Evolutionary conservation across 1,140 invertebrate genomes (phyloP).

Genomic region (Drosophila suzukii): DNA sequence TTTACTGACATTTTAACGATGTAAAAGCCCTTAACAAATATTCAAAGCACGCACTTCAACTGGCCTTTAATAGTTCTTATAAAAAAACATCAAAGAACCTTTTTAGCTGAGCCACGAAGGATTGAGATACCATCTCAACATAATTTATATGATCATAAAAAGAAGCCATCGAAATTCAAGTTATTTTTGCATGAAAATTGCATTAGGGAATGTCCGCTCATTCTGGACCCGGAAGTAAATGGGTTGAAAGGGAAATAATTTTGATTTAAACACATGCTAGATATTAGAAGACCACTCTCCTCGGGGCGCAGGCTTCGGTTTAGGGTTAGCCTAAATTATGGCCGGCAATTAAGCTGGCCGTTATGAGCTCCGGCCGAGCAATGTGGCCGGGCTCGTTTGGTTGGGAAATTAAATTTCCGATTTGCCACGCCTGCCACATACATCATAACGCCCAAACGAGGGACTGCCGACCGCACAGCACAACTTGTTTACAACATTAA

Average conservation of each 20-base stretch:
- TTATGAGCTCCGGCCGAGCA: conserved; percentile 58
- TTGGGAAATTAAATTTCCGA: conserved; percentile 81
- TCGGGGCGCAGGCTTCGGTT: not conserved
- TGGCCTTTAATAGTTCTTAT: no score
- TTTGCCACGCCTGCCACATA: conserved; percentile 74
- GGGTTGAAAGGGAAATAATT: conserved; percentile 27
- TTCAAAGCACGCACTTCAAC: no score
- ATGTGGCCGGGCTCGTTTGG: conserved; percentile 50
- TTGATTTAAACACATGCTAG: conserved; percentile 41
- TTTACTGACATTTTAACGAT: no score
- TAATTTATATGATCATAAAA: conserved; percentile 16
- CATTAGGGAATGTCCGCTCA: not conserved
- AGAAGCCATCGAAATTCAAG: not conserved
- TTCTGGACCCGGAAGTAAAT: not conserved
- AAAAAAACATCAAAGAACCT: no score
- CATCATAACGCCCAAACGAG: conserved; percentile 58
- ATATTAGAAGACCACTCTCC: conserved; percentile 1
- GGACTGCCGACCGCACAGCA: conserved; percentile 33
- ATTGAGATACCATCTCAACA: not conserved
- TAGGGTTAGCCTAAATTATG: conserved; percentile 63
- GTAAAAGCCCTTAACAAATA: no score
- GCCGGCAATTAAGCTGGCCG: conserved; percentile 74
- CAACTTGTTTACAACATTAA: conserved; percentile 81
- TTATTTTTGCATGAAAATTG: conserved; percentile 9
- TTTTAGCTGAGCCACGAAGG: no score